phyloP scores from a whole-genome alignment of 2,113 vertebrate genomes.

The Sinocyclocheilus rhinocerous region DNA sequence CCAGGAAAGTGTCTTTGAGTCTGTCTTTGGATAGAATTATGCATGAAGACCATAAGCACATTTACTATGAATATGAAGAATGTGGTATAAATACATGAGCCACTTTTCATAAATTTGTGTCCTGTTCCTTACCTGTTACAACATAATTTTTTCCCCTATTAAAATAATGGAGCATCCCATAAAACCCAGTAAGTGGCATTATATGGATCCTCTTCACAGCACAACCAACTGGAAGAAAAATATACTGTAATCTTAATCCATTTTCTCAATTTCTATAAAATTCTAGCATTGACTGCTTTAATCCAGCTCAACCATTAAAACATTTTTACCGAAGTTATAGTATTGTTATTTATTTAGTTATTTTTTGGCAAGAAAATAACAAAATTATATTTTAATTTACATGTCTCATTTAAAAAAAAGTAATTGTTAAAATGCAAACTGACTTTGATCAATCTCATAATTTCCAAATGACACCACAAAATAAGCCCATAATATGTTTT shows the following conservation, averaged over 20 bases:
- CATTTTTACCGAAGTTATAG: neutral
- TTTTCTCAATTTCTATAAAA: neutral
- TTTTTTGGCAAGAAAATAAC: no score
- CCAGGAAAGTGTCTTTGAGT: conserved; percentile 60
- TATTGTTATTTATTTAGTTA: no score
- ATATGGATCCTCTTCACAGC: neutral
- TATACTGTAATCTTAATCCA: neutral
- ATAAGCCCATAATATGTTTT: neutral
- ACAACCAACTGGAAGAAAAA: neutral
- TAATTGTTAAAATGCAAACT: no score
- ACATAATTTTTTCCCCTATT: neutral
- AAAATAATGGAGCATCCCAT: neutral
- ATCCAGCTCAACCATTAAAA: neutral
- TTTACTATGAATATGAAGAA: conserved; percentile 9
- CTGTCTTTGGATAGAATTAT: neutral
- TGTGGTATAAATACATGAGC: neutral
- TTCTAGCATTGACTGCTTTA: no score
- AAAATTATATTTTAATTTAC: no score
- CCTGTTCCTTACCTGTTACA: neutral
- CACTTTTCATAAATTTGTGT: neutral
- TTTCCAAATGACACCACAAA: neutral
- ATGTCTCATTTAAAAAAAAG: no score
- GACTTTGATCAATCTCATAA: no score
- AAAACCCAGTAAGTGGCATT: neutral
- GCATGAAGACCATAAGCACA: conserved; percentile 1